Percentiles rank a stretch among this genome's conserved stretches.
Conservation (phyloP, 2,888 invertebrate species). For the Eupithecia abbreviata region DNA sequence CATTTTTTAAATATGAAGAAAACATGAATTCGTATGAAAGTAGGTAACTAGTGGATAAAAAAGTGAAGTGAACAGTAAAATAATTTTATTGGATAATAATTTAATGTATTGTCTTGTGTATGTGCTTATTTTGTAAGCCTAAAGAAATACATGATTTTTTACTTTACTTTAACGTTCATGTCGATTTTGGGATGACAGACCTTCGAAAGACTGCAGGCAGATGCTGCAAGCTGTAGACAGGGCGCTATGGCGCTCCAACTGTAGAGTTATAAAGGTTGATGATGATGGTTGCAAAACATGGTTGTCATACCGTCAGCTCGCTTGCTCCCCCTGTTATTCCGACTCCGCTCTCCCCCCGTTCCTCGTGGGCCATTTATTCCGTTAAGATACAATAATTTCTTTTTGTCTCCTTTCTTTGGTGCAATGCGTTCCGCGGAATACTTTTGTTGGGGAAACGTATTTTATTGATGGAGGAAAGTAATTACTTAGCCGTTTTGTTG, state of each 20-base stretch:
- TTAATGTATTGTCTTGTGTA: no score
- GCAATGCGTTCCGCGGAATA: constrained; percentile 34
- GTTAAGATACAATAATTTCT: constrained; percentile 40
- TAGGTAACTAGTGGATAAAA: no score
- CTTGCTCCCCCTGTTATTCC: background rate
- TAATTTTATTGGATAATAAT: no score
- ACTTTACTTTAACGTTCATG: no score
- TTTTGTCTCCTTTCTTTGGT: constrained; percentile 37
- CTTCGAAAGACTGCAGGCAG: no score
- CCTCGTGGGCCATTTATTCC: constrained; percentile 36
- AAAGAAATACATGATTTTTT: no score
- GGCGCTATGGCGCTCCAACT: no score
- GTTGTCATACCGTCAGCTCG: background rate
- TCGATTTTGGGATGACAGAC: no score
- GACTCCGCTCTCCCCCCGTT: constrained; percentile 18
- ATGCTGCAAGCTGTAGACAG: no score
- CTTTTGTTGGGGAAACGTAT: constrained; percentile 33
- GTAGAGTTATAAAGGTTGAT: no score
- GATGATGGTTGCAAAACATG: background rate
- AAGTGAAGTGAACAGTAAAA: no score
- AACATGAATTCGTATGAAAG: background rate
- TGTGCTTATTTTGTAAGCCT: no score
- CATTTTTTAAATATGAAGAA: background rate
- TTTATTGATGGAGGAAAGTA: constrained; percentile 39
- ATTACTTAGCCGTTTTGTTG: constrained; percentile 38